Percentiles rank a stretch among this genome's conserved stretches.
Conservation (phyloP, 2,888 invertebrate genomes). For the Acanthosepion pharaonis region DNA sequence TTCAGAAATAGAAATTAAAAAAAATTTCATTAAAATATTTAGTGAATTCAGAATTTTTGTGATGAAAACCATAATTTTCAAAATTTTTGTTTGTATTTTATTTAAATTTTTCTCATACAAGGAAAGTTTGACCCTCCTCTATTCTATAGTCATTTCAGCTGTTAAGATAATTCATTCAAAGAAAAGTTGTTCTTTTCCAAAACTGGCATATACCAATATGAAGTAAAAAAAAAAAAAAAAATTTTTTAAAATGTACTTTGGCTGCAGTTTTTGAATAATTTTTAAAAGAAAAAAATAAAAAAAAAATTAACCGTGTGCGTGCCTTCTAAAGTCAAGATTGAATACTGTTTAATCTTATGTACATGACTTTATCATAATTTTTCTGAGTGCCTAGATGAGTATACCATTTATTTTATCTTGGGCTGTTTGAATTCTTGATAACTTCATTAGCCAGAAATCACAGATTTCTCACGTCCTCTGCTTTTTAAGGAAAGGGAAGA, state of each 20-base stretch:
- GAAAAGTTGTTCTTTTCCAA: too few species aligned
- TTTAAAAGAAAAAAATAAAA: neutral
- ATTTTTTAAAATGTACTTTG: neutral
- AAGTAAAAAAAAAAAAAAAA: neutral
- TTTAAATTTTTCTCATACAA: too few species aligned
- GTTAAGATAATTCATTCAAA: too few species aligned
- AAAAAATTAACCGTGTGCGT: neutral
- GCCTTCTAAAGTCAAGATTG: constrained; percentile 20
- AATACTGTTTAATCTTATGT: constrained; percentile 33
- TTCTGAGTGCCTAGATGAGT: neutral
- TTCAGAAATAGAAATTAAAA: too few species aligned
- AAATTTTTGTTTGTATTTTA: too few species aligned
- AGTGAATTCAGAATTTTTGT: too few species aligned
- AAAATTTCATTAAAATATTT: too few species aligned
- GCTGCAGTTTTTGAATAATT: constrained; percentile 2
- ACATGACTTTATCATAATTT: constrained; percentile 16
- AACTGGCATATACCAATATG: too few species aligned
- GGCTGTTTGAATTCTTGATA: constrained; percentile 12
- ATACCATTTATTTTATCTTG: constrained; percentile 7
- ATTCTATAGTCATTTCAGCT: too few species aligned
- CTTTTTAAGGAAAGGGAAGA: neutral
- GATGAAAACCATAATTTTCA: too few species aligned
- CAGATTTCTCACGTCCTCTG: neutral
- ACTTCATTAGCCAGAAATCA: neutral
- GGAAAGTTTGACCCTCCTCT: too few species aligned